phyloP scores from a whole-genome alignment of 2,888 invertebrate species.

The Drosophila atripex region DNA sequence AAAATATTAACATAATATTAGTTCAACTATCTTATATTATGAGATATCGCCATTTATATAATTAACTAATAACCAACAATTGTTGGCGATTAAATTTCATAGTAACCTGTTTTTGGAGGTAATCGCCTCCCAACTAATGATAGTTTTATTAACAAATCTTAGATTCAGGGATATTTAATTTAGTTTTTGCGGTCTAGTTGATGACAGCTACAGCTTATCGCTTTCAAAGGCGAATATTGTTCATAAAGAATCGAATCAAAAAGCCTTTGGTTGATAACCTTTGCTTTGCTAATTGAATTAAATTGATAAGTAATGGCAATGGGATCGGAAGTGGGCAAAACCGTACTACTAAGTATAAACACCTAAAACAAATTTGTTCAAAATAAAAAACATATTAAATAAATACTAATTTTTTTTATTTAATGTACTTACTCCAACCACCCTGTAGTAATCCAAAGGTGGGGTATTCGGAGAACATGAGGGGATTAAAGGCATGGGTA shows the following conservation, averaged over 20 bases:
- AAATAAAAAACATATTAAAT: constrained; percentile 1
- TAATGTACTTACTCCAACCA: constrained; percentile 79
- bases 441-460: constrained; percentile 77
- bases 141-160: neutral
- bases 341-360: neutral
- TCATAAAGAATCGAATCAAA: constrained; percentile 3
- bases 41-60: constrained; percentile 20
- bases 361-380: constrained; percentile 5
- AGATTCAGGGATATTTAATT: constrained; percentile 3
- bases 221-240: constrained; percentile 6
- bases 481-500: constrained; percentile 93
- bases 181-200: neutral
- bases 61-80: constrained; percentile 22
- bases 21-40: neutral
- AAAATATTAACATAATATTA: constrained; percentile 2
- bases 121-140: constrained; percentile 1
- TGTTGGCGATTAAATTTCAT: constrained; percentile 12
- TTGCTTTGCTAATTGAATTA: constrained; percentile 40
- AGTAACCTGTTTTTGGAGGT: constrained; percentile 17
- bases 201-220: constrained; percentile 30
- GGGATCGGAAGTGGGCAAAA: constrained; percentile 1
- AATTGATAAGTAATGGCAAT: constrained; percentile 27
- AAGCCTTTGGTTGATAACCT: constrained; percentile 35
- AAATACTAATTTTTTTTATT: neutral
- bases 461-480: constrained; percentile 91